Evolutionary conservation across 1,140 invertebrate genomes (phyloP), one percentile per base, ranked within the genome.

Genomic region (Ctenoplectra terminalis): DNA sequence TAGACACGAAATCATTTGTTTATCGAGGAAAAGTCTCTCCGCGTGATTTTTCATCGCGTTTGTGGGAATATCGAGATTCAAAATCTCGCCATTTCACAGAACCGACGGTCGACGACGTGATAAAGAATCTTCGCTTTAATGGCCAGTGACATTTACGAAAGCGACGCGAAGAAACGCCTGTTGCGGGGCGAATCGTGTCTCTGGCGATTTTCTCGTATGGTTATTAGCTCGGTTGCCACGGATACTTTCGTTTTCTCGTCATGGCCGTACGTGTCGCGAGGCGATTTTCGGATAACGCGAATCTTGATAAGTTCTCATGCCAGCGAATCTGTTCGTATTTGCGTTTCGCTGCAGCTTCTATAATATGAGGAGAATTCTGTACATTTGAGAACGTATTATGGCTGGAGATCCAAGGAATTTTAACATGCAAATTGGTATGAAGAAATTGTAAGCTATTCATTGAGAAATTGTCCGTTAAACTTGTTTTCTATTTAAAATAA

Each of bases 281-380:
- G 56, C 26, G 72, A 86, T 85, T 70, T 76, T 66, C 74, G 70
- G 67, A 82, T 76, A 86, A 85, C 54, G 26, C 48, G 67, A 43
- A 86, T 85, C 73, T 73, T 58, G 79, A 82, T 86, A 86, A 80
- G 26, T n/a, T n/a, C n/a, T n/a, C n/a, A n/a, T 23, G 64, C 17
- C 54, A 5, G 34, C 56, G 43, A 46, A 77, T 77, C 74, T 46
- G 20, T 34, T 67, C 61, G 50, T 31, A 43, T 20, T 69, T 56
- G 60, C 73, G 40, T 46, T 52, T 13, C 11, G n/a, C 56, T 3
- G n/a, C n/a, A 56, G 20, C 29, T 31, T n/a, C 2, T 46, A 11
- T 3, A 8, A 20, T 37, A 61, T n/a, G 17, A 23, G 34, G 13
- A 3, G 37, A 5, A 40, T 13, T 3, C 23, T 20, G 31, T 26